Percentiles rank a stretch among this genome's conserved stretches.
Conservation (phyloP, 2,888 invertebrate species). For the Therioaphis trifolii region DNA sequence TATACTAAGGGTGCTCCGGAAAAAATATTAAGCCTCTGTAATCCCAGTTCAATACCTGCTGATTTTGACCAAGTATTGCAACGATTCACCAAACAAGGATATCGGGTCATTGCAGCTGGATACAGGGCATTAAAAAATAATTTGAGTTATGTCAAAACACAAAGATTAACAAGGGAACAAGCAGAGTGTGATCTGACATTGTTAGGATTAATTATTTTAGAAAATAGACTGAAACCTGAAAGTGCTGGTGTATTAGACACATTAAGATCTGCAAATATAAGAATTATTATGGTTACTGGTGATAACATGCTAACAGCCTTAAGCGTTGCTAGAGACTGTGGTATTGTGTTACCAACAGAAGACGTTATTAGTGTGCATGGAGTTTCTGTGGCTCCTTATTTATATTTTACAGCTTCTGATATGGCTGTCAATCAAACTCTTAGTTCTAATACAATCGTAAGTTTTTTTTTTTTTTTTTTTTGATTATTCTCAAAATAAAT, state of each 20-base stretch:
- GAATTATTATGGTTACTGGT: constrained; percentile 96
- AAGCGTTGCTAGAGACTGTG: constrained; percentile 72
- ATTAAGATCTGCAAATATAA: constrained; percentile 85
- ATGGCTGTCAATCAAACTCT: constrained; percentile 50
- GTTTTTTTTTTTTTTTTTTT: no score
- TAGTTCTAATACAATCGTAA: constrained; percentile 46
- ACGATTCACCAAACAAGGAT: constrained; percentile 90
- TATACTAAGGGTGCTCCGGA: constrained; percentile 96
- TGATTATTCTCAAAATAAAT: no score
- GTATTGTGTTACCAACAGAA: constrained; percentile 76
- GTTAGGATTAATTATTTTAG: constrained; percentile 91
- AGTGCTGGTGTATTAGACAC: constrained; percentile 84
- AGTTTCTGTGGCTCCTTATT: constrained; percentile 69
- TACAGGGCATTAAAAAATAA: constrained; percentile 78
- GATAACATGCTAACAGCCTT: constrained; percentile 73
- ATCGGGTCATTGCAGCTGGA: constrained; percentile 90
- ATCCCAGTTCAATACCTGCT: constrained; percentile 78
- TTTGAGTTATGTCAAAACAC: constrained; percentile 78
- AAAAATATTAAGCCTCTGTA: constrained; percentile 84
- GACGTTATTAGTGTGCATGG: constrained; percentile 72
- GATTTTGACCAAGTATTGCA: constrained; percentile 83
- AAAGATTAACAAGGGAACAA: constrained; percentile 80
- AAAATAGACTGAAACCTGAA: constrained; percentile 92
- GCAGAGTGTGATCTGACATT: constrained; percentile 86
- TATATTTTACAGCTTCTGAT: constrained; percentile 71